Evolutionary conservation across 2,888 invertebrate species (phyloP).

Genomic region (Theristus sp.): DNA sequence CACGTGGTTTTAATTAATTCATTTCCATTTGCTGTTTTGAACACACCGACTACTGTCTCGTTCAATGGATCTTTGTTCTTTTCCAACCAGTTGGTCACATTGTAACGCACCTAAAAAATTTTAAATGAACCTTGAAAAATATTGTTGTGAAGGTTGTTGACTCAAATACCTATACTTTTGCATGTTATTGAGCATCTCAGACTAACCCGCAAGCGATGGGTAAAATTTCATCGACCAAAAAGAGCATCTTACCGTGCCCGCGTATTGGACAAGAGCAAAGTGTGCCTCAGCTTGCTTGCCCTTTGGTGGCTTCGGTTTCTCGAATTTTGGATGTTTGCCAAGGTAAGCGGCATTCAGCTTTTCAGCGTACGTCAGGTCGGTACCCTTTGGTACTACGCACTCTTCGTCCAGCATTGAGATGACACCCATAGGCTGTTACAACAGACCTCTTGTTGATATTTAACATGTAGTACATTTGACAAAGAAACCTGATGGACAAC

Average conservation of each 20-base stretch:
- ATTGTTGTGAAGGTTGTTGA: no score
- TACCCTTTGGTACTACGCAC: conserved; percentile 99
- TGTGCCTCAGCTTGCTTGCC: conserved; percentile 66
- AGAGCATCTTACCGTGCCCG: conserved; percentile 88
- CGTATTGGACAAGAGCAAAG: conserved; percentile 97
- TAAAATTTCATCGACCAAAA: no score
- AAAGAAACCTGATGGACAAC: conserved; percentile 30
- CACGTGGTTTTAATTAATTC: conserved; percentile 20
- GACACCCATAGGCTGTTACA: conserved; percentile 85
- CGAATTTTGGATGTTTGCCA: conserved; percentile 91
- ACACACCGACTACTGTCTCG: conserved; percentile 90
- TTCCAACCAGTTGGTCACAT: conserved; percentile 93
- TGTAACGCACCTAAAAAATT: conserved; percentile 69
- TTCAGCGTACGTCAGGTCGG: conserved; percentile 90
- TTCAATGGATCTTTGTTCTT: conserved; percentile 99
- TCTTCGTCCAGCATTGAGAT: conserved; percentile 99
- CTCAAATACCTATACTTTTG: no score
- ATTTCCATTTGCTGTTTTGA: conserved; percentile 22
- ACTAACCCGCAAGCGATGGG: no score
- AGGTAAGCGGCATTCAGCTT: conserved; percentile 98
- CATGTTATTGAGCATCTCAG: no score
- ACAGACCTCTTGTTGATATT: background rate
- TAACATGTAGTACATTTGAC: background rate
- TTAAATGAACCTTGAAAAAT: background rate
- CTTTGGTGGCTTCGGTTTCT: conserved; percentile 58